phyloP scores from a whole-genome alignment of 2,797 vertebrate species.

The Crocidura indochinensis region DNA sequence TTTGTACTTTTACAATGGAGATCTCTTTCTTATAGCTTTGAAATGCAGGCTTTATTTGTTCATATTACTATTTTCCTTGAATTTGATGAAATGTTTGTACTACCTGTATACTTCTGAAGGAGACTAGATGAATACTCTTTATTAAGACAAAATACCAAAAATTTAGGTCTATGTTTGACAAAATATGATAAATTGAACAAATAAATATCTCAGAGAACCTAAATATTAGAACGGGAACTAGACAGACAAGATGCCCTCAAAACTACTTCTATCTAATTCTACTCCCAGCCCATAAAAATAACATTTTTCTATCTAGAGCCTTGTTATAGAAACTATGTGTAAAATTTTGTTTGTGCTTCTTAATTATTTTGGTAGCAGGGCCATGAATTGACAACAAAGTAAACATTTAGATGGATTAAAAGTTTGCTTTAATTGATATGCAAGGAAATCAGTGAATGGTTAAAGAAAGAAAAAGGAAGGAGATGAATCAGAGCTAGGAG shows the following conservation, averaged over 20 bases:
- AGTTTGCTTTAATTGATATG: background rate
- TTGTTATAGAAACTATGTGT: background rate
- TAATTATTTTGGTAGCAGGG: background rate
- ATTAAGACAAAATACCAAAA: background rate
- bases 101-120: slow-evolving; percentile 1
- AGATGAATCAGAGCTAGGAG: background rate
- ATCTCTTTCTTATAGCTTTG: background rate
- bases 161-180: background rate
- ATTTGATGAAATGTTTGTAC: background rate
- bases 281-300: background rate
- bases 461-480: background rate
- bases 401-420: background rate
- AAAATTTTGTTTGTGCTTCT: background rate
- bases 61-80: background rate
- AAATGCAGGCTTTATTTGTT: background rate
- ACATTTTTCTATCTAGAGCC: too few species aligned
- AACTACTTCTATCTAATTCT: background rate
- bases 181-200: background rate
- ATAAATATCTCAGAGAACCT: background rate
- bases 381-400: background rate
- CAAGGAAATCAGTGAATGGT: background rate
- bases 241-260: background rate
- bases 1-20: slow-evolving; percentile 4
- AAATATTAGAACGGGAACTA: background rate
- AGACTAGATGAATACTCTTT: background rate